Evolutionary conservation across 2,888 invertebrate genomes (phyloP), one percentile per base, ranked within the genome.

Genomic region (Ochropleura plecta): DNA sequence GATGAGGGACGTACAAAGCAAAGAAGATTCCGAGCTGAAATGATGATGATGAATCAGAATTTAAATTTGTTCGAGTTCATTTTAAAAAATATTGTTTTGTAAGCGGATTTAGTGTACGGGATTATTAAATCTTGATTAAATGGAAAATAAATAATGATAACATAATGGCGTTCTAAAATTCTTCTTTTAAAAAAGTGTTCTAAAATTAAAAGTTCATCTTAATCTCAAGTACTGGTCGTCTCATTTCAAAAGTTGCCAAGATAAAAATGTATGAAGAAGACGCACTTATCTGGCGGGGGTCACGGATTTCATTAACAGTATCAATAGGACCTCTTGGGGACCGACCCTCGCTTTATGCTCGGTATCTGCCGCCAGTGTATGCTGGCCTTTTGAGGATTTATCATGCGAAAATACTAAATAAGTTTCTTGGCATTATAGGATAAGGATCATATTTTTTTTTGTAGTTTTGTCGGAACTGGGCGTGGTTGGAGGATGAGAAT

Each of bases 261-360:
- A 83, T 83, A 83, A 82, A 83, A 83, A 83, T 81, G 77, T 83
- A 83, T 74, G 76, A 79, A 81, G 74, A 79, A 76, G 81, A 81
- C 84, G 82, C 86, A 88, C 86, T 86, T 87, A 82, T 85, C 83
- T 65, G 76, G 79, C 78, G 83, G 88, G 88, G 92, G 93, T 93
- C 92, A 91, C 92, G 92, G 92, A 92, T 94, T 94, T 94, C 92
- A 94, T 94, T 94, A 93, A 91, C 88, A 88, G 91, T 91, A 91
- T 93, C 91, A 92, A 92, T 93, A 90, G 91, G 90, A 81, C 84
- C 82, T 91, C 92, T 91, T 93, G 90, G 78, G 78, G 77, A 74
- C 55, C 63, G 84, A 86, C 85, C 88, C 88, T 88, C 80, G 83
- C 85, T 88, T 89, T 89, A 87, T 88, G 81, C 79, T 74, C 78